Evolutionary conservation across 2,888 invertebrate genomes (phyloP), one percentile per base, ranked within the genome.

Genomic region (Miltochrista miniata): DNA sequence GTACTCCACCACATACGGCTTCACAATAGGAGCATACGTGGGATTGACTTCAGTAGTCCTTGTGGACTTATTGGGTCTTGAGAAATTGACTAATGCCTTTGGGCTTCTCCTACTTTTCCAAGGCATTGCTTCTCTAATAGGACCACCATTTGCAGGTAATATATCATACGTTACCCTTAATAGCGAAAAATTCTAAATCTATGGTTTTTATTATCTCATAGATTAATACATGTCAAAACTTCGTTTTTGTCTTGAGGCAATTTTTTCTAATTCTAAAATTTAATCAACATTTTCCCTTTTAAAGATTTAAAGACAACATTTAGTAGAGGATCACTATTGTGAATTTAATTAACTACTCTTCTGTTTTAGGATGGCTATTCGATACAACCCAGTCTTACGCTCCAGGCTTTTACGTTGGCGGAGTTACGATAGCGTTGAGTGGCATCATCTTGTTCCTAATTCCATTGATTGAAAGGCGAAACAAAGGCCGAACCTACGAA

Each of bases 21-120:
- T 97, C 74, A 96, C 97, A 13, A 97, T 97, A 72, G 98, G 98
- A 63, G 98, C 98, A 52, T 99, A 98, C 82, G 98, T 98, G 42
- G 98, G 98, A n/a, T 92, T 99, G 45, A 98, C 98, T 2, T 98
- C 98, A 15, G 98, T 98, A 47, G 97, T 98, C 61, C 93, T 98
- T 53, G 98, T 98, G 24, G 98, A 99, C 85, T 93, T 99, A 37
- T 91, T 99, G 46, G 98, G 98, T n/a, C 90, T 98, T 62, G 98
- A 98, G 62, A 96, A 94, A 76, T 92, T 99, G 48, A 98, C 98
- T n/a, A 98, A 98, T 84, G 98, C 98, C 18, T 99, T 99, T 85
- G 98, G 98, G 7, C 90, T 99, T 35, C 92, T 98, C 45, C 88
- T 99, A 59, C 93, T 99, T 45, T 98, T 98, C 89, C 98, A 98